Conservation (phyloP, 2,888 invertebrate species). For the Himalopsyche japonica region DNA sequence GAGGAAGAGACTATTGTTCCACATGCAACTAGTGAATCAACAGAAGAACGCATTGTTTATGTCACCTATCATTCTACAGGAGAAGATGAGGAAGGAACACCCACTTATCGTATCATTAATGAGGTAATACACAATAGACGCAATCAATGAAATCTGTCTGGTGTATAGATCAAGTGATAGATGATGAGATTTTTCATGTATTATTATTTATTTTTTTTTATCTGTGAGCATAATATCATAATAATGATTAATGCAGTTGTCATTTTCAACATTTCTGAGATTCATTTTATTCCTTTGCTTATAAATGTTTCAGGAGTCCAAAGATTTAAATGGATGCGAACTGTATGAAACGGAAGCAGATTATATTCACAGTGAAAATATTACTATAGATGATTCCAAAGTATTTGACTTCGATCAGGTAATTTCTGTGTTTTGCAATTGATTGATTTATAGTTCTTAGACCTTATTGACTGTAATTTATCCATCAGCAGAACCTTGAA, state of each 20-base stretch:
- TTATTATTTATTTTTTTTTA: too few relatives aligned
- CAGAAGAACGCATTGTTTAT: constrained; percentile 48
- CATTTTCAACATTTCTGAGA: too few relatives aligned
- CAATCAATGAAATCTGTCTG: too few relatives aligned
- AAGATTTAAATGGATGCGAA: not conserved
- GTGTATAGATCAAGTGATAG: too few relatives aligned
- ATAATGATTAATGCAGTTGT: too few relatives aligned
- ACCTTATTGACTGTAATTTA: not conserved
- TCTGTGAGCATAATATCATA: too few relatives aligned
- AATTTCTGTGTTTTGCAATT: not conserved
- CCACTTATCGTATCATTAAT: constrained; percentile 38
- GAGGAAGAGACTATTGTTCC: constrained; percentile 42
- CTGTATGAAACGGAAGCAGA: constrained; percentile 18
- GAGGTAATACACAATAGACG: constrained; percentile 37
- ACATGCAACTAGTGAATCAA: constrained; percentile 38
- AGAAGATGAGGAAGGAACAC: constrained; percentile 29
- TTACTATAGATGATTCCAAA: constrained; percentile 8
- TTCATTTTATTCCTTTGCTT: not conserved
- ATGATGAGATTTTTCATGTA: too few relatives aligned
- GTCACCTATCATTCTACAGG: constrained; percentile 48
- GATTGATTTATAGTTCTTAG: not conserved
- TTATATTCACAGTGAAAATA: not conserved
- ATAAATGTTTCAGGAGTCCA: constrained; percentile 5
- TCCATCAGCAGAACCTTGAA: too few relatives aligned
- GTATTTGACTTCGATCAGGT: constrained; percentile 31